Conservation (phyloP, 2,888 invertebrate species). For the Oxystoma pomonae region DNA sequence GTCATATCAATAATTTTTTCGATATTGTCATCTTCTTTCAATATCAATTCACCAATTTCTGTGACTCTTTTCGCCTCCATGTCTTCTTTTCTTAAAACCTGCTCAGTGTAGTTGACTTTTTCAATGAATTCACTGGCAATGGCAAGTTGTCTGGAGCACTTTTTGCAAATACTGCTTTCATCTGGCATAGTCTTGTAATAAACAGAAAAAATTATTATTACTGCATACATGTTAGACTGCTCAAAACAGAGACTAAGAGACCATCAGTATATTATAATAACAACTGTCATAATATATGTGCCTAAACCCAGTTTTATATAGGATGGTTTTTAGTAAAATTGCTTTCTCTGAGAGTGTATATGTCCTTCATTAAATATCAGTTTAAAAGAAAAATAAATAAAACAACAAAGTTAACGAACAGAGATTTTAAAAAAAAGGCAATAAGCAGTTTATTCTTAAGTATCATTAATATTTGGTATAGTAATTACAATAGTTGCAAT, state of each 20-base stretch:
- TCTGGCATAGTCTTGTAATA: background rate
- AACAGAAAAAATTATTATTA: background rate
- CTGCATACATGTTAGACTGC: background rate
- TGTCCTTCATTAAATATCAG: no score
- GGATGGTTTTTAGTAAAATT: no score
- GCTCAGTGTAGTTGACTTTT: background rate
- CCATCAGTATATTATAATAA: no score
- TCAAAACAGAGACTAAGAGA: no score
- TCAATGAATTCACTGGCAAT: background rate
- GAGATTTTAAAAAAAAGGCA: no score
- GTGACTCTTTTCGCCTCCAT: constrained; percentile 1
- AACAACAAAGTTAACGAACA: no score
- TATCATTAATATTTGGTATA: no score
- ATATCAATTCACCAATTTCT: background rate
- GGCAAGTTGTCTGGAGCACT: background rate
- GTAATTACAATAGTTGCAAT: no score
- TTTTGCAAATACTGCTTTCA: background rate
- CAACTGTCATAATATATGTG: no score
- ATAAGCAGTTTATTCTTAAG: no score
- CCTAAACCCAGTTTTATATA: background rate
- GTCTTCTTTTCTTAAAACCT: constrained; percentile 24
- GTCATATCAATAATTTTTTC: background rate
- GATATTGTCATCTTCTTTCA: background rate
- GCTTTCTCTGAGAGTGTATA: no score
- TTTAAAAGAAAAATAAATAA: no score